phyloP scores from a whole-genome alignment of 2,888 invertebrate species.

The Seira ritae region DNA sequence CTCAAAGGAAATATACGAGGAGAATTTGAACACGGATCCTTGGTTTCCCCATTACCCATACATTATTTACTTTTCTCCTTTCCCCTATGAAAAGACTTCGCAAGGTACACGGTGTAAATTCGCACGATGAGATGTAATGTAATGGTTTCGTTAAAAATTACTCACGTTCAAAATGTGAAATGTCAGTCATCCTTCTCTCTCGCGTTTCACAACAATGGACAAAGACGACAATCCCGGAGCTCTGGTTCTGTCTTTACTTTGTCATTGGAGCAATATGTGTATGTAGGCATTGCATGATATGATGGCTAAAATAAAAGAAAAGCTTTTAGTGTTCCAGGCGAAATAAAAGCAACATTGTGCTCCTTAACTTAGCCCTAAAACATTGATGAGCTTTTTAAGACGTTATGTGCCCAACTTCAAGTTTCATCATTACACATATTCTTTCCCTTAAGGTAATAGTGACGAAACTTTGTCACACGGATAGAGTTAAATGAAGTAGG shows the following conservation, averaged over 20 bases:
- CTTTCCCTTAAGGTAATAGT: too few relatives aligned
- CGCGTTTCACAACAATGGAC: conserved; percentile 7
- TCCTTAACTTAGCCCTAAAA: not conserved
- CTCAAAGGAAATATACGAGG: not conserved
- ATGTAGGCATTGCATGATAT: not conserved
- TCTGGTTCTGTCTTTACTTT: not conserved
- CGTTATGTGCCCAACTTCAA: not conserved
- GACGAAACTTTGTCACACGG: not conserved
- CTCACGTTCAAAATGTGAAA: not conserved
- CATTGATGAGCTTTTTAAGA: conserved; percentile 14
- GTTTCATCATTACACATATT: not conserved
- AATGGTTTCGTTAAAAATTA: conserved; percentile 45
- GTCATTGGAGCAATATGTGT: not conserved
- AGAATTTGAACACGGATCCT: not conserved
- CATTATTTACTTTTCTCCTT: conserved; percentile 25
- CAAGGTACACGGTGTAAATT: too few relatives aligned
- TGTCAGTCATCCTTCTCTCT: conserved; percentile 14
- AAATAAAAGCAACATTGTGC: not conserved
- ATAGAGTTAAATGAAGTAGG: not conserved
- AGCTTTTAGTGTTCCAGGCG: conserved; percentile 9
- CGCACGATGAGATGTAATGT: not conserved
- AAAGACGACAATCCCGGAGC: not conserved
- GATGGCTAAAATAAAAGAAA: not conserved
- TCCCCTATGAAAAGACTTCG: conserved; percentile 1
- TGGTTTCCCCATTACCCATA: not conserved